Conservation (phyloP, 2,888 invertebrate genomes). For the Julus scandinavius region DNA sequence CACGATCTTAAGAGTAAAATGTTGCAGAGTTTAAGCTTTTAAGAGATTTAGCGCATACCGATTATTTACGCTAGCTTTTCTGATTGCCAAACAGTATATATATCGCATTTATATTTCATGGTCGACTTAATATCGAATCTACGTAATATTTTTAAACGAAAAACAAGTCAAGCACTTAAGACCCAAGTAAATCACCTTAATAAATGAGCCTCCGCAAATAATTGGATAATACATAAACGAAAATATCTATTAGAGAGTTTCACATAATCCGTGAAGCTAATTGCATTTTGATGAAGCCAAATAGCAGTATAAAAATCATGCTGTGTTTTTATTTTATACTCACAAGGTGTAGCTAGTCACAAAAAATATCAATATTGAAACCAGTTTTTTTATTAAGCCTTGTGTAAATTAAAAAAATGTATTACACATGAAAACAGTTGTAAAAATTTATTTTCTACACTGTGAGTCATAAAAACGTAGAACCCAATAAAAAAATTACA, state of each 20-base stretch:
- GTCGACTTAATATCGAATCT: background rate
- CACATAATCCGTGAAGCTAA: background rate
- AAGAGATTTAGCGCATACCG: background rate
- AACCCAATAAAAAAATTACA: no score
- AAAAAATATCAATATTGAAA: no score
- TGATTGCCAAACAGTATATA: background rate
- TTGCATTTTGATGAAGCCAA: background rate
- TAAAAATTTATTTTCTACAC: no score
- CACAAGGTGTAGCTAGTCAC: no score
- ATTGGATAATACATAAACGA: background rate
- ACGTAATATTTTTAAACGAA: conserved; percentile 25
- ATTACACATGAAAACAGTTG: no score
- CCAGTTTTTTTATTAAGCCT: no score
- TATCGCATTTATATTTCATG: conserved; percentile 13
- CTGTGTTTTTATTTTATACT: no score
- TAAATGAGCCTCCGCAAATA: background rate
- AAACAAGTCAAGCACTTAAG: conserved; percentile 28
- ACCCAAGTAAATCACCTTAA: conserved; percentile 24
- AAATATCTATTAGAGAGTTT: background rate
- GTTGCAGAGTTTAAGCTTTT: background rate
- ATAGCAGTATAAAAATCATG: background rate
- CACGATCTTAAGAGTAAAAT: background rate
- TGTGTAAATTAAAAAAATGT: no score
- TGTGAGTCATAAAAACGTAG: no score
- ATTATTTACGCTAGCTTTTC: conserved; percentile 2